Percentiles rank a stretch among this genome's conserved stretches.
Evolutionary conservation across 2,888 invertebrate species (phyloP).

Genomic region (Cacoxenus indagator): DNA sequence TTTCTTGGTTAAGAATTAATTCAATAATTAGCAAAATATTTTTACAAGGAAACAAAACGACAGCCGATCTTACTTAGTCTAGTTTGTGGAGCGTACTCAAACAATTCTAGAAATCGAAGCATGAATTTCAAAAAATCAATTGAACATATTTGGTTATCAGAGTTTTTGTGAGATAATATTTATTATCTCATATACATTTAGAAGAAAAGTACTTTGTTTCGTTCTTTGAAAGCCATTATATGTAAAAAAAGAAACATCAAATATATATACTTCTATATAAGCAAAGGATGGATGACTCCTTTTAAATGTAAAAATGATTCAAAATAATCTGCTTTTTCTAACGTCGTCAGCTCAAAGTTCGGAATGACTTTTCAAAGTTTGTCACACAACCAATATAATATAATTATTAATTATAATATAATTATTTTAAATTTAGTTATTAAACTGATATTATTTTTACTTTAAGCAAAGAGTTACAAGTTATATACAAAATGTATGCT

Average conservation of each 20-base stretch:
- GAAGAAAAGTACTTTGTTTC: conserved; percentile 7
- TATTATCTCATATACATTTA: conserved; percentile 9
- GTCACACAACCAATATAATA: too few species aligned
- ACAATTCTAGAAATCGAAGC: conserved; percentile 22
- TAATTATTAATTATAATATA: too few species aligned
- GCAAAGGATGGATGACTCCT: too few species aligned
- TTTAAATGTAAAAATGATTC: neutral
- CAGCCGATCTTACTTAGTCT: neutral
- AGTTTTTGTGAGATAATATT: conserved; percentile 39
- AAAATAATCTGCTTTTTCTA: neutral
- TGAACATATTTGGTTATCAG: conserved; percentile 25
- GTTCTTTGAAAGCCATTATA: conserved; percentile 46
- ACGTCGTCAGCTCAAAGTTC: too few species aligned
- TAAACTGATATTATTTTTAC: too few species aligned
- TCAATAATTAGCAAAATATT: conserved; percentile 6
- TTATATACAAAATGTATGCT: too few species aligned
- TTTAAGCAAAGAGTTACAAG: too few species aligned
- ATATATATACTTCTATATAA: neutral
- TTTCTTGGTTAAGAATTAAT: conserved; percentile 15
- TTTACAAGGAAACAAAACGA: neutral
- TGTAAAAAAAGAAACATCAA: conserved; percentile 26
- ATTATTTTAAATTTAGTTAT: too few species aligned
- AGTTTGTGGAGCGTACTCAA: conserved; percentile 11
- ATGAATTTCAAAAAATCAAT: conserved; percentile 15
- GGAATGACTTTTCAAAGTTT: too few species aligned